These are phyloP conservation scores for Microhierax caerulescens DNA, from an alignment of 2,797 vertebrate species.

Conservation along the genomic window DNA sequence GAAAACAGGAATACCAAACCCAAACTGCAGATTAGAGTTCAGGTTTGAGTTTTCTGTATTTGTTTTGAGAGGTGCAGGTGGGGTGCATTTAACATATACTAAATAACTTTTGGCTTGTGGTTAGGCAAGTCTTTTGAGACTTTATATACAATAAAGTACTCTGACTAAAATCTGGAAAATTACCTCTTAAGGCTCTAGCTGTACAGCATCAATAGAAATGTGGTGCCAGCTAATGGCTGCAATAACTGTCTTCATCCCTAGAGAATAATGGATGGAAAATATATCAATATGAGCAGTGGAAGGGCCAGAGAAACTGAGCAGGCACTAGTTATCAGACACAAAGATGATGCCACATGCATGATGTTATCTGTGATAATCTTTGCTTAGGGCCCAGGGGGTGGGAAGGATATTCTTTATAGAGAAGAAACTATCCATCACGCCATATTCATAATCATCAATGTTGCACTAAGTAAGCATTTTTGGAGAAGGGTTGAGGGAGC, in stretches of 20 bases:
- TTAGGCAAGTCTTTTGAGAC: slow-evolving; percentile 19
- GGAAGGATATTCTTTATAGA: slow-evolving; percentile 6
- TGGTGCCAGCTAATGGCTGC: slow-evolving; percentile 74
- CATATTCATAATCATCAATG: neutral
- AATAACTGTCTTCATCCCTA: slow-evolving; percentile 57
- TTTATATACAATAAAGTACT: slow-evolving; percentile 7
- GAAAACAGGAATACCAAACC: neutral
- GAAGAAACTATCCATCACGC: slow-evolving; percentile 30
- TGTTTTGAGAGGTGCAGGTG: neutral
- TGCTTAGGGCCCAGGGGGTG: slow-evolving; percentile 41
- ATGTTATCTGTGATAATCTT: slow-evolving; percentile 47
- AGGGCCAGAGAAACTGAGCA: slow-evolving; percentile 42
- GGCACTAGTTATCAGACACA: neutral
- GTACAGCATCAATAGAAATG: slow-evolving; percentile 53
- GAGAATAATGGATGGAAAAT: slow-evolving; percentile 59
- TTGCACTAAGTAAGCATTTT: slow-evolving; percentile 45
- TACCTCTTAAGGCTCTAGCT: slow-evolving; percentile 58
- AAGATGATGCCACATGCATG: slow-evolving; percentile 39
- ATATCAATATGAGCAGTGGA: slow-evolving; percentile 46
- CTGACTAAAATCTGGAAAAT: slow-evolving; percentile 62
- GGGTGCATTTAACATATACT: neutral
- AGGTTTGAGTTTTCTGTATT: neutral
- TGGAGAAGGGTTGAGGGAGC: neutral
- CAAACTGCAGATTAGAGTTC: neutral
- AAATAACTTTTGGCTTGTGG: neutral